phyloP scores from a whole-genome alignment of 2,113 vertebrate species.

The Panthera leo region DNA sequence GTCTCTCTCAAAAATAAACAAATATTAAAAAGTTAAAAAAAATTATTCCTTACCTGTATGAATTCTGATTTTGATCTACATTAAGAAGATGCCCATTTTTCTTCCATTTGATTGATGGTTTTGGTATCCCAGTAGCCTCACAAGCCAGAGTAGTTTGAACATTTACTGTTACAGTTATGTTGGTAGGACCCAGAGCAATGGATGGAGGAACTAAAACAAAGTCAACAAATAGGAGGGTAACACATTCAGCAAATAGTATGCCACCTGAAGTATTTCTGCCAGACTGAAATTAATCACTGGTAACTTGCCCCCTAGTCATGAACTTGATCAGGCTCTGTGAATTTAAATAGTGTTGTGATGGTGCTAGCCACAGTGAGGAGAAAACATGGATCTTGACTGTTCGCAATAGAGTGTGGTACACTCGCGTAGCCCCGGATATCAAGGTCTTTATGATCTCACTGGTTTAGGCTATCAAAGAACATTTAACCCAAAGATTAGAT shows the following conservation, averaged over 20 bases:
- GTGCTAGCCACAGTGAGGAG: neutral
- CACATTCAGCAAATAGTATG: neutral
- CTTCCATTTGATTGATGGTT: constrained; percentile 91
- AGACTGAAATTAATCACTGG: neutral
- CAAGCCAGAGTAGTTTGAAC: constrained; percentile 94
- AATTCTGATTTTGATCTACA: constrained; percentile 96
- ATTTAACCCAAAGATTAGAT: neutral
- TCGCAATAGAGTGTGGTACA: neutral
- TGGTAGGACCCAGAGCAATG: constrained; percentile 86
- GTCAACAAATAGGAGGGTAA: neutral
- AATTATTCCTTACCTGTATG: constrained; percentile 90
- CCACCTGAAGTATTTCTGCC: neutral
- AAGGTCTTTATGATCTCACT: neutral
- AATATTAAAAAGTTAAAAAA: no score
- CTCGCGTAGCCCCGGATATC: neutral
- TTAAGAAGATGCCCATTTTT: constrained; percentile 90
- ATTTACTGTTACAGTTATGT: constrained; percentile 94
- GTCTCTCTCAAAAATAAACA: no score
- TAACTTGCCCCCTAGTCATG: neutral
- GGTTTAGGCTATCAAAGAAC: neutral
- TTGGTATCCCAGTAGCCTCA: constrained; percentile 94
- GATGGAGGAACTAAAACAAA: constrained; percentile 90
- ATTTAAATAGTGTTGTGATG: neutral
- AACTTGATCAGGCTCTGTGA: neutral
- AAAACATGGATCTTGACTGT: neutral